Conservation (phyloP, 2,888 invertebrate genomes). For the Lasioglossum lativentre region DNA sequence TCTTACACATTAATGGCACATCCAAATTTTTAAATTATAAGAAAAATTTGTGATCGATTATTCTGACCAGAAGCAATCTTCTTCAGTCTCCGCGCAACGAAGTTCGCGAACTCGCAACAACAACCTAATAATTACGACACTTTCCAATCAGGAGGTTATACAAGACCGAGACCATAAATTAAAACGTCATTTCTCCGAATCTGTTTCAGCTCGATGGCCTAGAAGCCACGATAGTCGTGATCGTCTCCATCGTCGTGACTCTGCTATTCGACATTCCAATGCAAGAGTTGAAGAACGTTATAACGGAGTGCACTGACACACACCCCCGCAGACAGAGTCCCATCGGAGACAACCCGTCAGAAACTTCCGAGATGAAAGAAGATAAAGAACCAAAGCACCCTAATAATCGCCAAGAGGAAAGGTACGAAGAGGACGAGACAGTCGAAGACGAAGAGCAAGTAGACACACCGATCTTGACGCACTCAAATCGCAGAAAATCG, state of each 20-base stretch:
- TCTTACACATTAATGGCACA: too few relatives aligned
- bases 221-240: constrained; percentile 86
- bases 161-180: too few relatives aligned
- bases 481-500: constrained; percentile 46
- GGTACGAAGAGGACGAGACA: constrained; percentile 58
- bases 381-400: constrained; percentile 38
- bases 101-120: too few relatives aligned
- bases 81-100: too few relatives aligned
- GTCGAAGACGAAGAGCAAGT: constrained; percentile 59
- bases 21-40: too few relatives aligned
- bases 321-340: constrained; percentile 12
- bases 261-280: constrained; percentile 89
- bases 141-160: too few relatives aligned
- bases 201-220: constrained; percentile 86
- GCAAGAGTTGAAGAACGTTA: constrained; percentile 86
- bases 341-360: constrained; percentile 18
- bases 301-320: constrained; percentile 81
- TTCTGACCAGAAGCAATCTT: too few relatives aligned
- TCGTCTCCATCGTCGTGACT: constrained; percentile 86
- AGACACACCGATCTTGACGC: constrained; percentile 42
- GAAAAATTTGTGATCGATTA: too few relatives aligned
- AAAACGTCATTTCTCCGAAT: background rate
- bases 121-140: too few relatives aligned
- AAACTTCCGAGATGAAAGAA: constrained; percentile 4
- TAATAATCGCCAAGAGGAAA: constrained; percentile 49